Evolutionary conservation across 2,113 vertebrate species (phyloP), one percentile per base, ranked within the genome.

Genomic region (Erythrolamprus reginae): DNA sequence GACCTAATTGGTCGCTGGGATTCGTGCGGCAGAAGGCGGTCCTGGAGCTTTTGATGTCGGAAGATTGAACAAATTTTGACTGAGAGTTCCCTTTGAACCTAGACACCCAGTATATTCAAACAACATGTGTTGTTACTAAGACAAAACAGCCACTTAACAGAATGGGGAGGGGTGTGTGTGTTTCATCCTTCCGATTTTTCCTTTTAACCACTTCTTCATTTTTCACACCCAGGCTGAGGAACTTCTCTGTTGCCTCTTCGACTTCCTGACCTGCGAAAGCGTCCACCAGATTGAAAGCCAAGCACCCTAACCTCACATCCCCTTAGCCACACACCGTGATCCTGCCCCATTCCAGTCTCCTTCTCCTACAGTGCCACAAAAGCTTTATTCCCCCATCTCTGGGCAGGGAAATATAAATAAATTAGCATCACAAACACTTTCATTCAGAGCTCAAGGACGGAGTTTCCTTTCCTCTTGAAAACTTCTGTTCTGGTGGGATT

Each of bases 201-300:
- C 48, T 21, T 42, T 24, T 87, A 87, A 87, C 52, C 10, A 1
- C 85, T 86, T 86, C 65, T 65, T 56, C 88, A 91, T 58, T 93
- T 90, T 90, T 86, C 89, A 90, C 87, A 90, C 4, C 92, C 92
- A 98, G 97, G 97, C 96, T 3, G 53, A 94, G 61, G 95, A 96
- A 90, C 95, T 97, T 90, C 95, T 97, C 53, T 92, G 95, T 55
- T 95, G 94, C 92, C 94, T 97, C 52, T 98, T 97, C 93, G 94
- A 96, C 77, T 93, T 91, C 33, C 93, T 96, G 90, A 91, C 96
- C 65, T 95, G 95, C 4, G 95, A 97, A 47, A 97, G 96, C 93
- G 91, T 93, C 91, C 90, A 94, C 45, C 7, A 0, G 10, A 94
- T 94, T 8, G 94, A 89, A 85, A 90, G 15, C 90, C 90, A 56